These are phyloP conservation scores for Hephaestus fuliginosus DNA, from an alignment of 2,797 vertebrate species.

Conservation along the genomic window DNA sequence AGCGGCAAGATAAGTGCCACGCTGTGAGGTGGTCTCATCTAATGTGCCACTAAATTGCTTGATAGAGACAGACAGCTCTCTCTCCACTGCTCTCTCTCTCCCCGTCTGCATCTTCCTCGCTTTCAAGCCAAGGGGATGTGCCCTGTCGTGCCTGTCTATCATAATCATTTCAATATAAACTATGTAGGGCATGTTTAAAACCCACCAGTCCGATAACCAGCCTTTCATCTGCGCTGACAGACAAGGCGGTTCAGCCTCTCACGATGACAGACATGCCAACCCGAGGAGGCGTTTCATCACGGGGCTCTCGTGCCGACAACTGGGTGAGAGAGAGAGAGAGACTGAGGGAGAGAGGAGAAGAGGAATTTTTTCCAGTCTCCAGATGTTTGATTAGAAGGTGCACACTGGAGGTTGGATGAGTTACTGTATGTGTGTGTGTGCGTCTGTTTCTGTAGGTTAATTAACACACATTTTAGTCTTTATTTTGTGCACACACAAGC, in stretches of 20 bases:
- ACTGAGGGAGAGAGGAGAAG: constrained; percentile 30
- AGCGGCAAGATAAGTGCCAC: constrained; percentile 43
- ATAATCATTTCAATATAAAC: constrained; percentile 83
- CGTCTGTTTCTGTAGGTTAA: constrained; percentile 34
- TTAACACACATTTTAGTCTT: constrained; percentile 40
- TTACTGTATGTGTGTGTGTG: constrained; percentile 48
- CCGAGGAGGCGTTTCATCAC: constrained; percentile 65
- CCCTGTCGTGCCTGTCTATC: constrained; percentile 74
- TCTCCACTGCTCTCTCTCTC: constrained; percentile 22
- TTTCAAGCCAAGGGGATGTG: constrained; percentile 59
- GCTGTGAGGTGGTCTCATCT: constrained; percentile 71
- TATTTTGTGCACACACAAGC: constrained; percentile 11
- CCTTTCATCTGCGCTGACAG: constrained; percentile 78
- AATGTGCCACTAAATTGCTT: constrained; percentile 52
- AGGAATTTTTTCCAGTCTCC: constrained; percentile 66
- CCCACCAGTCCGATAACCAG: constrained; percentile 70
- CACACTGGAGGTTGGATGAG: constrained; percentile 66
- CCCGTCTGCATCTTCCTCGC: constrained; percentile 28
- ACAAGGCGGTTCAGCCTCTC: constrained; percentile 62
- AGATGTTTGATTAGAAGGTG: constrained; percentile 86
- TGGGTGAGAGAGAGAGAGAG: constrained; percentile 27
- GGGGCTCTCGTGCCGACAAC: constrained; percentile 51
- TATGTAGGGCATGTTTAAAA: constrained; percentile 82
- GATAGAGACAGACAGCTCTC: constrained; percentile 50
- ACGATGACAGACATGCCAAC: constrained; percentile 77